Evolutionary conservation across 2,888 invertebrate genomes (phyloP).

Genomic region (Spilarctia lutea): DNA sequence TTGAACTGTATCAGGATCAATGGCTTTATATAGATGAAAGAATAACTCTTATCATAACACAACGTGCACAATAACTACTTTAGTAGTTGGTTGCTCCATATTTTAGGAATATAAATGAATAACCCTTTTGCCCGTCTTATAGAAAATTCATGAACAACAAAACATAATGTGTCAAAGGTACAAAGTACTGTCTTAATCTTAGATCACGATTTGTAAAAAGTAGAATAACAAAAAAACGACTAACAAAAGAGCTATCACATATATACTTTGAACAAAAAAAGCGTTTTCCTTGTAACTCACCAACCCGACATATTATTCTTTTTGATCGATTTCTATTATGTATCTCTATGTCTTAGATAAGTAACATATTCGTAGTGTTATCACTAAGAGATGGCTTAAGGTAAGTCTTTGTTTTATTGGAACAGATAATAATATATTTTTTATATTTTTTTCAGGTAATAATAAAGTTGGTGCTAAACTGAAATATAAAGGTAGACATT

Average conservation of each 20-base stretch:
- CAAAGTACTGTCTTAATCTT: neutral
- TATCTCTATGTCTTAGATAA: neutral
- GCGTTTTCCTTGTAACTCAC: neutral
- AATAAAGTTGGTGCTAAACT: neutral
- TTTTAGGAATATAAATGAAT: too few relatives aligned
- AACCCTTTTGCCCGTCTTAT: neutral
- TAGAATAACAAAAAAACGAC: neutral
- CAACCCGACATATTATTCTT: neutral
- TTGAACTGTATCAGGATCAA: neutral
- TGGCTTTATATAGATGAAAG: neutral
- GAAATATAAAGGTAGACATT: neutral
- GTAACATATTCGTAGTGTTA: neutral
- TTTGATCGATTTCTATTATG: neutral
- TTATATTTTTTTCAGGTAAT: constrained; percentile 3
- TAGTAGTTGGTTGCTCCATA: too few relatives aligned
- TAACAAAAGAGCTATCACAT: neutral
- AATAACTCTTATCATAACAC: too few relatives aligned
- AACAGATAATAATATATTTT: neutral
- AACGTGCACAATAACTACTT: neutral
- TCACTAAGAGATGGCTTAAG: neutral
- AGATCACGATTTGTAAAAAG: neutral
- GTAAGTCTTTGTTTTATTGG: neutral
- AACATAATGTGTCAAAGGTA: neutral
- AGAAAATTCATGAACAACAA: neutral
- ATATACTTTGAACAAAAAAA: neutral